Evolutionary conservation across 2,888 invertebrate genomes (phyloP).

Genomic region (Nebria brevicollis): DNA sequence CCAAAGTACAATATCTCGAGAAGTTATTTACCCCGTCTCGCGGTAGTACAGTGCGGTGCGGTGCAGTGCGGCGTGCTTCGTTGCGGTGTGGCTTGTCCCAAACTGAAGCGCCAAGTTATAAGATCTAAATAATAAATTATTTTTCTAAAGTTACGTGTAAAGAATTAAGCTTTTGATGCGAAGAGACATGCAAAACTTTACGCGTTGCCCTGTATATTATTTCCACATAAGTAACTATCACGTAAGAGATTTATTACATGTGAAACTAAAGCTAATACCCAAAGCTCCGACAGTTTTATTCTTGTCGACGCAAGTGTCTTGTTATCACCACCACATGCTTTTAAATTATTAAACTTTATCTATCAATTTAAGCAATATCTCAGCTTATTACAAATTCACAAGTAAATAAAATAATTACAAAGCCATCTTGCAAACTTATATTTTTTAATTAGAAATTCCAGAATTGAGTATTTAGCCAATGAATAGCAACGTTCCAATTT

Average conservation of each 20-base stretch:
- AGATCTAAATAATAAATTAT: conserved; percentile 45
- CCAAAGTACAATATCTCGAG: conserved; percentile 44
- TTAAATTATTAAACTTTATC: too few species aligned
- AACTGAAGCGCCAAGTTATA: conserved; percentile 16
- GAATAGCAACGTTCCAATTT: too few species aligned
- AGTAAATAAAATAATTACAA: too few species aligned
- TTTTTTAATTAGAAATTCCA: too few species aligned
- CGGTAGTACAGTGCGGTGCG: not conserved
- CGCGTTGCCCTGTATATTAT: conserved; percentile 14
- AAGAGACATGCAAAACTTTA: conserved; percentile 34
- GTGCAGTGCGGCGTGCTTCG: not conserved
- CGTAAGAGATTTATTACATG: conserved; percentile 11
- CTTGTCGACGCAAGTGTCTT: too few species aligned
- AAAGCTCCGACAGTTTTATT: too few species aligned
- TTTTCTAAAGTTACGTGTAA: conserved; percentile 42
- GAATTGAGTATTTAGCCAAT: too few species aligned
- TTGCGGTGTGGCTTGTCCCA: not conserved
- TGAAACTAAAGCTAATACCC: too few species aligned
- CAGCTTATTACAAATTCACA: too few species aligned
- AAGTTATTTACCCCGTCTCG: conserved; percentile 36
- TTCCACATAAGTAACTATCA: conserved; percentile 20
- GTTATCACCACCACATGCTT: too few species aligned
- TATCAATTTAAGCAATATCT: too few species aligned
- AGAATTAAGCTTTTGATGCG: conserved; percentile 39
- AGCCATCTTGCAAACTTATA: too few species aligned